Percentiles rank a stretch among this genome's conserved stretches.
Conservation (phyloP, 1,140 invertebrate species). For the Phenacoccus solenopsis region DNA sequence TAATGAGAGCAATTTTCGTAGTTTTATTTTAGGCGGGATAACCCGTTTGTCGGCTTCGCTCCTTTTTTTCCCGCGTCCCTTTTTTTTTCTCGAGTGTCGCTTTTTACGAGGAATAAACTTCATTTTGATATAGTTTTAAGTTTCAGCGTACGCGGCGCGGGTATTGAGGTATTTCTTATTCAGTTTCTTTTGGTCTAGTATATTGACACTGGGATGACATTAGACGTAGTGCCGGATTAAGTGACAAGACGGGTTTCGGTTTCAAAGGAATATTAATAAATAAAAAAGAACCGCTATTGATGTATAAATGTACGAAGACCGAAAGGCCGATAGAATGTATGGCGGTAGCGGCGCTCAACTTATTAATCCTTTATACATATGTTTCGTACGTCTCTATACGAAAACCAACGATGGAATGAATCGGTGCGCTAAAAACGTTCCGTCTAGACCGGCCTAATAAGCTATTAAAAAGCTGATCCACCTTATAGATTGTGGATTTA, state of each 20-base stretch:
- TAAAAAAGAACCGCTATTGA: background rate
- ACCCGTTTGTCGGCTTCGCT: constrained; percentile 11
- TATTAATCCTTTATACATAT: constrained; percentile 14
- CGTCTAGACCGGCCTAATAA: no score
- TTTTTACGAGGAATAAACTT: constrained; percentile 7
- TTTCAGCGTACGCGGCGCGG: background rate
- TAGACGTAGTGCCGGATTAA: background rate
- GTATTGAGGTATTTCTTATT: background rate
- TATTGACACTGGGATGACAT: background rate
- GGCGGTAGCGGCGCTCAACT: background rate
- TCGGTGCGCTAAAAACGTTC: no score
- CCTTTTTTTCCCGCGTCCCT: background rate
- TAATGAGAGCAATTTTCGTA: constrained; percentile 10
- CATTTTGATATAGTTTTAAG: background rate
- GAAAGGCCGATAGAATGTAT: background rate
- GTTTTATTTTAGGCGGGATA: background rate
- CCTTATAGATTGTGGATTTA: no score
- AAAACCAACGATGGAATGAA: no score
- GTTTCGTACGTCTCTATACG: background rate
- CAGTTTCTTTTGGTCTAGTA: no score
- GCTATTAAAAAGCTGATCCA: no score
- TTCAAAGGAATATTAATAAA: background rate
- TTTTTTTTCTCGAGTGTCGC: background rate
- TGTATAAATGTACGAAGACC: background rate
- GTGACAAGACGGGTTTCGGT: background rate